Base-by-base conservation (phyloP, 2,888 invertebrate genomes). In the Oasisia sp. region DNA sequence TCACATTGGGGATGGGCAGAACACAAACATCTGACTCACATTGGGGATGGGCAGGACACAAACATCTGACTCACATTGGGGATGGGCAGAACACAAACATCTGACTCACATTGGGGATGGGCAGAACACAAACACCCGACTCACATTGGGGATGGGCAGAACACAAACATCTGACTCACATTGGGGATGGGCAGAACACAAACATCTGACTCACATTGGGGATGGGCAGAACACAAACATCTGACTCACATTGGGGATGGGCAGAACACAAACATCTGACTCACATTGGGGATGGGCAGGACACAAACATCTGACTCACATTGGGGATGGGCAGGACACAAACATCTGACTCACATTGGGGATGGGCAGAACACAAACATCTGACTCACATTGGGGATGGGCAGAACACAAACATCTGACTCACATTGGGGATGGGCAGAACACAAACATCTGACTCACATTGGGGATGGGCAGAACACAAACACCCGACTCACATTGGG, bases 1-100 rank as follows among this genome's bases (percentile, higher is more conserved):
- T 95, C 93, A 96, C 96, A 94, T 96, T 95, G 27, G 95, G 94
- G 91, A 94, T 94, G 3, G 93, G 89, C 12, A 93, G 91, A n/a
- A n/a, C n/a, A n/a, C n/a, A n/a, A n/a, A n/a, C n/a, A n/a, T n/a
- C n/a, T n/a, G n/a, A n/a, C 95, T 95, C 93, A 96, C 96, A 94
- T 96, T 95, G 27, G 95, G 94, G 91, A 94, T 94, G 3, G 93
- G 89, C 12, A 93, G 91, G 92, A 97, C 97, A n/a, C n/a, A n/a
- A n/a, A n/a, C n/a, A n/a, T n/a, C n/a, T n/a, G n/a, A n/a, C 95
- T 95, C 93, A 96, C 96, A 94, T 96, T 95, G 27, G 95, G 94
- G 91, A 94, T 94, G 3, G 93, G 89, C 12, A 93, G 91, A n/a
- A n/a, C n/a, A n/a, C n/a, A n/a, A n/a, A n/a, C n/a, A n/a, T n/a